Base-by-base conservation (phyloP, 2,113 vertebrate genomes). In the Nerophis ophidion region DNA sequence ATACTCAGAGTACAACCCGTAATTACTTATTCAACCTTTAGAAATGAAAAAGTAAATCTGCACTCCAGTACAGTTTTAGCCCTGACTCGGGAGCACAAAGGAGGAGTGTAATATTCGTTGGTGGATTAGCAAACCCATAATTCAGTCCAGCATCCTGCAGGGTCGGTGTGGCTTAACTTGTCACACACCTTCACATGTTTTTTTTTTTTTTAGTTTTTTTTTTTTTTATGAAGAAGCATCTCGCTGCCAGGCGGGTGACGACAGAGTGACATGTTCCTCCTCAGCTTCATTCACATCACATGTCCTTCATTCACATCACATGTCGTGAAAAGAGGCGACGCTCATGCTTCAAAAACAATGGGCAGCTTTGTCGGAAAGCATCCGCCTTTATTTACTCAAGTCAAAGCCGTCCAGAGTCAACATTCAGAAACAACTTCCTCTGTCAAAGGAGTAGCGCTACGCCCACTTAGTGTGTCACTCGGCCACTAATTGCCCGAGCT, bases 381-480 rank as follows among this genome's bases (percentile, higher is more conserved):
- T 85, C 80, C 65, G 7, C 79, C 78, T 78, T 65, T 87, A 71
- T 83, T 84, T 81, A 84, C 80, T 69, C 64, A 59, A 26, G 26
- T 76, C 19, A 77, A 78, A 72, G 66, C 63, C 59, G 81, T 63
- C 61, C 71, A 60, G 68, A 72, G 65, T 81, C 75, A 80, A 74
- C 71, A 48, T 86, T 81, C 75, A 78, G 67, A 79, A 77, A 88
- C 80, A 82, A 78, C 84, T 86, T 88, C 83, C 76, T 81, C 72
- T 85, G 85, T 84, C 81, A 63, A 72, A 76, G 42, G 36, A 73
- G 67, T 45, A 9, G 64, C 70, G 71, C 54, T 57, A 58, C 40
- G 35, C 54, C 65, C 71, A 47, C 64, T 44, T 64, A 57, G 63
- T 70, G 53, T 44, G 57, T 66, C 61, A 26, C 65, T 66, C 48